Percentiles rank a stretch among this genome's conserved stretches.
These are phyloP conservation scores for Leptodactylus fuscus DNA, from an alignment of 2,113 vertebrate genomes.

Conservation along the genomic window DNA sequence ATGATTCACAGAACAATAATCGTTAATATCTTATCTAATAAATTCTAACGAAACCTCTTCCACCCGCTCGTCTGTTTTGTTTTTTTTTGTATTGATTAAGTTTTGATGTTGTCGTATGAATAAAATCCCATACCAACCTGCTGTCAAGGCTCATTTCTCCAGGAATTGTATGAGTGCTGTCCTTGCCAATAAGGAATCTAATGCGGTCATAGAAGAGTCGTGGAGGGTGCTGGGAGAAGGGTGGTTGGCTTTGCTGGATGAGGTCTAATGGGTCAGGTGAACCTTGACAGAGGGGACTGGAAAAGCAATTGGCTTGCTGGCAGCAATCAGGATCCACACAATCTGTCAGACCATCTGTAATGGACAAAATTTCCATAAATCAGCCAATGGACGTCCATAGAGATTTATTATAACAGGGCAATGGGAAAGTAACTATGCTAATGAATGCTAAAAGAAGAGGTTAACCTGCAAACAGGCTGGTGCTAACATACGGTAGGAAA, in stretches of 20 bases:
- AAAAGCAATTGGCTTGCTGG: slow-evolving; percentile 89
- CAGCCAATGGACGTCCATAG: slow-evolving; percentile 39
- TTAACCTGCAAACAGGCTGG: background rate
- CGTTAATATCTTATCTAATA: background rate
- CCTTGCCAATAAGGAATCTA: slow-evolving; percentile 91
- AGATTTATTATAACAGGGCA: slow-evolving; percentile 34
- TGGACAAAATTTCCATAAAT: slow-evolving; percentile 45
- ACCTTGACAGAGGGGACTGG: slow-evolving; percentile 92
- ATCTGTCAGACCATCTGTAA: slow-evolving; percentile 91
- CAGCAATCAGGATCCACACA: slow-evolving; percentile 97
- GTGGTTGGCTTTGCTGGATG: slow-evolving; percentile 84
- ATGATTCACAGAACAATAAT: background rate
- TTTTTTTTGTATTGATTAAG: slow-evolving; percentile 4
- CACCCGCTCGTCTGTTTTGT: too few relatives aligned
- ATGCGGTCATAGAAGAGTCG: slow-evolving; percentile 90
- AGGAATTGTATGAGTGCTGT: slow-evolving; percentile 91
- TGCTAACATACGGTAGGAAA: background rate
- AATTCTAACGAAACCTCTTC: background rate
- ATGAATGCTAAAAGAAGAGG: slow-evolving; percentile 28
- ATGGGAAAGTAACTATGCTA: slow-evolving; percentile 21
- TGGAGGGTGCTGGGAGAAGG: slow-evolving; percentile 81
- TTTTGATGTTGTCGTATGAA: background rate
- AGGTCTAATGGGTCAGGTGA: slow-evolving; percentile 94
- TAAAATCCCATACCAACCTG: slow-evolving; percentile 78
- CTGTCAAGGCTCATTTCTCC: slow-evolving; percentile 91